Conservation (phyloP, 2,888 invertebrate genomes). For the Hirtodrosophila confusa region DNA sequence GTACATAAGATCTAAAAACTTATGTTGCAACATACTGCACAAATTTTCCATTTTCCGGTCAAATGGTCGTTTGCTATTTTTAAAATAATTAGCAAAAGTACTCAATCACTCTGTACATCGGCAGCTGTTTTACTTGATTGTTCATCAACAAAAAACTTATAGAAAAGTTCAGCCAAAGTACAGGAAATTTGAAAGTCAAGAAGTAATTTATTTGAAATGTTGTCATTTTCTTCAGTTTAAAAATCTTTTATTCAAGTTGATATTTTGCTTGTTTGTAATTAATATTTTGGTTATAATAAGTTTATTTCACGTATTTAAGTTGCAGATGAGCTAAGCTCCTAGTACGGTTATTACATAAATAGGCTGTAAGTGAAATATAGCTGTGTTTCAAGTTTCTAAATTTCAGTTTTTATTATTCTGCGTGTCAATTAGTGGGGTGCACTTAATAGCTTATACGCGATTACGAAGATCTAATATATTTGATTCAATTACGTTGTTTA, state of each 20-base stretch:
- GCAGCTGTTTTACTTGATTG: background rate
- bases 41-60: too few species aligned
- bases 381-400: too few species aligned
- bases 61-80: too few species aligned
- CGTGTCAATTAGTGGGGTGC: too few species aligned
- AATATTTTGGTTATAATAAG: background rate
- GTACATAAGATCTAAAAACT: background rate
- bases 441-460: too few species aligned
- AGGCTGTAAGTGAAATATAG: too few species aligned
- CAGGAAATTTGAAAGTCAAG: background rate
- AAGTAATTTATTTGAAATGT: background rate
- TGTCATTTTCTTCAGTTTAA: background rate
- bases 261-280: background rate
- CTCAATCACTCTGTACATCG: constrained; percentile 9
- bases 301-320: background rate
- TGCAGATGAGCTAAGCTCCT: background rate
- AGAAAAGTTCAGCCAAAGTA: background rate
- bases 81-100: too few species aligned
- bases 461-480: too few species aligned
- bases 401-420: too few species aligned
- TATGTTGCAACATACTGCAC: background rate
- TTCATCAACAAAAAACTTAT: too few species aligned
- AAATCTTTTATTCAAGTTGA: background rate
- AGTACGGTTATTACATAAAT: background rate
- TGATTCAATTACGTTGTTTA: too few species aligned